Percentiles rank a stretch among this genome's conserved stretches.
phyloP scores from a whole-genome alignment of 2,113 vertebrate species.

The Syrmaticus mikado region DNA sequence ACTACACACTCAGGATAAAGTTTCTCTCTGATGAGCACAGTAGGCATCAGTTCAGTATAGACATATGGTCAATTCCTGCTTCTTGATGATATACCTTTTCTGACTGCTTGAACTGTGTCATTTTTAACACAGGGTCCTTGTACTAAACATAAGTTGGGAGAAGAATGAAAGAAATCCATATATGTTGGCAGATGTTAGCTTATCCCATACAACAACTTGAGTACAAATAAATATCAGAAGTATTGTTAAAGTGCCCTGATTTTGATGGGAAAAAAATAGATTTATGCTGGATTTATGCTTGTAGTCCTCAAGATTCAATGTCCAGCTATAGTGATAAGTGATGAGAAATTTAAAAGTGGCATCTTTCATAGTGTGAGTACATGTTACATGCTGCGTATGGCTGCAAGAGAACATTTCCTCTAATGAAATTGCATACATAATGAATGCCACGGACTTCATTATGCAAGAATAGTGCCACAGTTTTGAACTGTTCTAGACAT shows the following conservation, averaged over 20 bases:
- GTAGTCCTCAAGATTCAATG: not conserved
- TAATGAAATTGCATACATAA: slow-evolving; percentile 35
- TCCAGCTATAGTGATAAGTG: not conserved
- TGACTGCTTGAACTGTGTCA: accelerated
- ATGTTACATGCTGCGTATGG: not conserved
- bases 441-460: slow-evolving; percentile 4
- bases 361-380: not conserved
- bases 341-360: not conserved
- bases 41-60: not conserved
- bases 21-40: not conserved
- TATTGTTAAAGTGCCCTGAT: not conserved
- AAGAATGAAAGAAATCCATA: not conserved
- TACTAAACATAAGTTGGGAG: not conserved
- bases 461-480: not conserved
- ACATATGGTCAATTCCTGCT: not conserved
- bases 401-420: slow-evolving; percentile 1
- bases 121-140: not conserved
- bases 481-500: not conserved
- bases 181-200: not conserved
- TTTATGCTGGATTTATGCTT: not conserved
- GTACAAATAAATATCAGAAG: not conserved
- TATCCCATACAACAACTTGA: not conserved
- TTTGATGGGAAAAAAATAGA: not conserved
- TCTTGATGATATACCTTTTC: not conserved
- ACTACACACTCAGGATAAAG: not conserved